phyloP scores from a whole-genome alignment of 1,140 invertebrate species.

The Cotesia typhae region DNA sequence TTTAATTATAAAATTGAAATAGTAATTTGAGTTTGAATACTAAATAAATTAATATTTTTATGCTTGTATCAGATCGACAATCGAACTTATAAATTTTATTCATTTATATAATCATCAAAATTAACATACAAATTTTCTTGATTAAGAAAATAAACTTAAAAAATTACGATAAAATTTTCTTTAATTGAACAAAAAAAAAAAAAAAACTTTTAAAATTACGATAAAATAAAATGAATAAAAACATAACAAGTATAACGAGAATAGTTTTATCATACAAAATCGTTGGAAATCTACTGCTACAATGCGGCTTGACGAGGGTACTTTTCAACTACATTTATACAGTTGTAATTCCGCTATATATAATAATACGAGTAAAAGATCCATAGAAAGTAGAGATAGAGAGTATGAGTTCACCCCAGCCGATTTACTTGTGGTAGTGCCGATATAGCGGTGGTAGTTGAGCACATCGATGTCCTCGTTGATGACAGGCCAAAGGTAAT shows the following conservation, averaged over 20 bases:
- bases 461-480: constrained; percentile 58
- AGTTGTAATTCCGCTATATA: constrained; percentile 37
- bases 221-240: constrained; percentile 33
- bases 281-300: constrained; percentile 32
- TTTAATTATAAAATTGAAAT: too few relatives aligned
- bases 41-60: too few relatives aligned
- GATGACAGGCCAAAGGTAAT: constrained; percentile 62
- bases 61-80: too few relatives aligned
- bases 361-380: constrained; percentile 1
- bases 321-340: constrained; percentile 30
- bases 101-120: too few relatives aligned
- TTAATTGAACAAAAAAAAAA: too few relatives aligned
- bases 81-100: too few relatives aligned
- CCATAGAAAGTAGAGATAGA: not conserved
- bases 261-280: constrained; percentile 52
- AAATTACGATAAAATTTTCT: too few relatives aligned
- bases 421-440: not conserved
- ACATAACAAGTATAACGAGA: constrained; percentile 40
- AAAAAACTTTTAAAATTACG: too few relatives aligned
- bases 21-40: too few relatives aligned
- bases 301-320: constrained; percentile 50
- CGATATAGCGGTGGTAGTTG: constrained; percentile 3
- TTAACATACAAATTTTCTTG: too few relatives aligned
- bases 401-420: constrained; percentile 18
- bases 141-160: too few relatives aligned